Evolutionary conservation across 2,888 invertebrate genomes (phyloP).

Genomic region (Artemia sinica): DNA sequence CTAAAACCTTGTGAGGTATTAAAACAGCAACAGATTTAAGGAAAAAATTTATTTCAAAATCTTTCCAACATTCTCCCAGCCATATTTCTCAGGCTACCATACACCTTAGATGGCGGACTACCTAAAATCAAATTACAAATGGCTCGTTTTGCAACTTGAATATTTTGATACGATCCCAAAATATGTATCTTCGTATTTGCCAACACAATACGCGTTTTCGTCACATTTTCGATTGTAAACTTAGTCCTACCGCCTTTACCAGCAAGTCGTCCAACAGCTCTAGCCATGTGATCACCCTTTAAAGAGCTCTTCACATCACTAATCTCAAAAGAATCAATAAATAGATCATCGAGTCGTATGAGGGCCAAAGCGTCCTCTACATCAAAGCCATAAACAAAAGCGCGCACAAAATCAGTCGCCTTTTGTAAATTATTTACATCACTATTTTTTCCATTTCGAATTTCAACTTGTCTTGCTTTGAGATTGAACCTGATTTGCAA

Average conservation of each 20-base stretch:
- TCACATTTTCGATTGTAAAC: conserved; percentile 95
- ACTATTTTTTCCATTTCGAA: conserved; percentile 50
- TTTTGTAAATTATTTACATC: conserved; percentile 78
- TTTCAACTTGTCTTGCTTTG: conserved; percentile 73
- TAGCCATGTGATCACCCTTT: conserved; percentile 81
- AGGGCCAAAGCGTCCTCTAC: conserved; percentile 90
- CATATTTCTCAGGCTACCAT: conserved; percentile 75
- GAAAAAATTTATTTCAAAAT: conserved; percentile 38
- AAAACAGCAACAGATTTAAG: too few relatives aligned
- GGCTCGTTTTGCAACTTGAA: conserved; percentile 78
- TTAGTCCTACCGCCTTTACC: conserved; percentile 94
- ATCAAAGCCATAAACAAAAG: conserved; percentile 88
- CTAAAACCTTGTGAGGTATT: too few relatives aligned
- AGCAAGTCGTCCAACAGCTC: conserved; percentile 92
- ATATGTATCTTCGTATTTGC: conserved; percentile 94
- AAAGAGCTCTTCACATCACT: conserved; percentile 78
- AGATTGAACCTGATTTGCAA: conserved; percentile 86
- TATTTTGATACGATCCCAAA: conserved; percentile 90
- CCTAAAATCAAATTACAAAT: conserved; percentile 92
- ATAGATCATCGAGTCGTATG: conserved; percentile 83
- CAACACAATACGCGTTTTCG: conserved; percentile 90
- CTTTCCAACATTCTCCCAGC: conserved; percentile 66
- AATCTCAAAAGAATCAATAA: conserved; percentile 90
- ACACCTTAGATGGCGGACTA: conserved; percentile 92
- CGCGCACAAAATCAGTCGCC: conserved; percentile 93